Conservation (phyloP, 2,113 vertebrate species). For the Opisthocomus hoazin region DNA sequence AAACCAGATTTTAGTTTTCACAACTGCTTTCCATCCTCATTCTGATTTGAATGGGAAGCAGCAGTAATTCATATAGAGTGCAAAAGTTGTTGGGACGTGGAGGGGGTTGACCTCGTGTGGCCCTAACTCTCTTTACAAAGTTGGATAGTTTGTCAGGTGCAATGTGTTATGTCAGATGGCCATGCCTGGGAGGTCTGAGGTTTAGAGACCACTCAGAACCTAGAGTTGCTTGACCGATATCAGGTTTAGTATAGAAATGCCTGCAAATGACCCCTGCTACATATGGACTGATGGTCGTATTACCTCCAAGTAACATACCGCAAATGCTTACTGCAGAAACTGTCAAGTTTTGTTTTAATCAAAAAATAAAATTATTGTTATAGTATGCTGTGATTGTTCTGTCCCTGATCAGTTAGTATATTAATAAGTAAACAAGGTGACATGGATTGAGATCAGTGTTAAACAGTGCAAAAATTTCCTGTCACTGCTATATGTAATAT, state of each 20-base stretch:
- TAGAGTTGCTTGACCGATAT: constrained; percentile 15
- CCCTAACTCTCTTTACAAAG: neutral
- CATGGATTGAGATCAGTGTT: neutral
- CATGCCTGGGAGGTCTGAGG: constrained; percentile 32
- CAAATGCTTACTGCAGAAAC: neutral
- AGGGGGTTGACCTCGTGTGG: neutral
- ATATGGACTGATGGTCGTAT: neutral
- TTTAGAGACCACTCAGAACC: constrained; percentile 30
- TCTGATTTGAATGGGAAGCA: neutral
- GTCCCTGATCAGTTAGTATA: neutral
- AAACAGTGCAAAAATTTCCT: neutral
- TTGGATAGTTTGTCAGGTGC: constrained; percentile 30
- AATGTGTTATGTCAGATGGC: constrained; percentile 59
- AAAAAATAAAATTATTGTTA: neutral
- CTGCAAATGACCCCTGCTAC: constrained; percentile 3
- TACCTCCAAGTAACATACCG: neutral
- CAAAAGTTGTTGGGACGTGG: neutral
- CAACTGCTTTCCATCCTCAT: neutral
- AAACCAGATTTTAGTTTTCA: neutral
- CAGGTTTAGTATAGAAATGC: constrained; percentile 20
- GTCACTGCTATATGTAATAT: neutral
- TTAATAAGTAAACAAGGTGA: neutral
- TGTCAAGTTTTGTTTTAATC: neutral
- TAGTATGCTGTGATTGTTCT: neutral
- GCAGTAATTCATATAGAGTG: neutral